Base-by-base conservation (phyloP, 2,113 vertebrate genomes). In the Trogon surrucura region DNA sequence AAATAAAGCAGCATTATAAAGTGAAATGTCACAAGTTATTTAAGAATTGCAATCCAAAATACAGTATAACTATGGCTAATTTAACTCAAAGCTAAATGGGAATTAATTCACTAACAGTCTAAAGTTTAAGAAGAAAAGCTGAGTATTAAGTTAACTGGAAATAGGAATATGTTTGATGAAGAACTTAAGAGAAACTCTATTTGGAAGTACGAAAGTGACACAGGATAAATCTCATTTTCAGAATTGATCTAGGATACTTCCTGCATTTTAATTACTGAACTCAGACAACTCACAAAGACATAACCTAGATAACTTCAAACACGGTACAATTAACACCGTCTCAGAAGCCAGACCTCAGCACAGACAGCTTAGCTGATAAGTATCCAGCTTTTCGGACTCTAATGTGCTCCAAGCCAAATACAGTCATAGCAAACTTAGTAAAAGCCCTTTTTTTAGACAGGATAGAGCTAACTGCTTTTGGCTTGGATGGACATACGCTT, bases 221-320 rank as follows among this genome's bases (percentile, higher is more conserved):
- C 9, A 71, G 62, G 13, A 73, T 57, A 88, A 80, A 88, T 30
- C 30, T 65, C 48, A 27, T 53, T 80, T 75, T 77, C 53, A 88
- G 81, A 91, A 82, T 3, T 38, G 32, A 85, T 79, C 26, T 45
- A 45, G 20, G 48, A 65, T 44, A 72, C 57, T 79, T 57, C 16
- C 26, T 65, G 57, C 57, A 72, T 89, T 93, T 87, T 64, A 89
- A 61, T 82, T 82, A 75, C 23, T 58, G 41, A 75, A 72, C 26
- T 71, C 38, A 38, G 25, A 70, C 29, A 80, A 57, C 62, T 88
- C 85, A 94, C 32, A 34, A 22, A 88, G 54, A 70, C 36, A 36
- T 72, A 91, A 80, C 74, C 50, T 53, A 79, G 53, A 72, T 62
- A 50, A 89, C 27, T 88, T 94, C 34, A 84, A 86, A 78, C 11